A percentile compares a stretch with the other conserved stretches of the same genome.
Evolutionary conservation across 2,888 invertebrate species (phyloP).

Genomic region (Noctua fimbriata): DNA sequence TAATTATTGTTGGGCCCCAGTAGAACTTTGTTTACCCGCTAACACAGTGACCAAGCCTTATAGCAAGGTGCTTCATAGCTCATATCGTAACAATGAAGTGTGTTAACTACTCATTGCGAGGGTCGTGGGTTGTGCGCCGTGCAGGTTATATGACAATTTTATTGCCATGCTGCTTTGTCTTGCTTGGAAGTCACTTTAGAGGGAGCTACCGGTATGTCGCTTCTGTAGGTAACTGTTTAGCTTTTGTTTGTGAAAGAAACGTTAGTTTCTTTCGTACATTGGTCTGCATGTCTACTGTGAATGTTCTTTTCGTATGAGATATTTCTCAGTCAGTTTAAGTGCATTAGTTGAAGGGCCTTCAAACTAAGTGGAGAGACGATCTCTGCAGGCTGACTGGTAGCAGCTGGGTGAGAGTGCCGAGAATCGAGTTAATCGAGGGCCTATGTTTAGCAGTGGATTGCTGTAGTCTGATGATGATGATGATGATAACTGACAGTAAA

Average conservation of each 20-base stretch:
- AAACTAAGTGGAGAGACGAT: background rate
- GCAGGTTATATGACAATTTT: conserved; percentile 59
- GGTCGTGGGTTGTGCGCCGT: conserved; percentile 60
- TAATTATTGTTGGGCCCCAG: background rate
- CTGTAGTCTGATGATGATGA: background rate
- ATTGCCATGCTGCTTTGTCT: conserved; percentile 51
- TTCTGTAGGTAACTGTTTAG: conserved; percentile 9
- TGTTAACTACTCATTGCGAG: conserved; percentile 66
- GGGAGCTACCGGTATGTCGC: conserved; percentile 33
- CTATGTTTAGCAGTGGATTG: background rate
- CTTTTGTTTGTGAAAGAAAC: conserved; percentile 17
- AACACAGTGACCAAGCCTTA: conserved; percentile 30
- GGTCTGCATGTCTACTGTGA: background rate
- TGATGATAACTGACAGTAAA: background rate
- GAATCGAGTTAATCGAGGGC: background rate
- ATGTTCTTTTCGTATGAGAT: background rate
- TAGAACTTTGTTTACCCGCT: conserved; percentile 31
- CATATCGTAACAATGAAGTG: conserved; percentile 67
- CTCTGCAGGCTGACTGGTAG: background rate
- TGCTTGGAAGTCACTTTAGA: conserved; percentile 34
- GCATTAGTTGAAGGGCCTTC: background rate
- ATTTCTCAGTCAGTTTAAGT: background rate
- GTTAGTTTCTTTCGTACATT: background rate
- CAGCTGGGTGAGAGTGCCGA: background rate
- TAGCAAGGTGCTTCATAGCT: conserved; percentile 62